A percentile compares a stretch with the other conserved stretches of the same genome.
Evolutionary conservation across 2,113 vertebrate species (phyloP).

Genomic region (Pyxicephalus adspersus): DNA sequence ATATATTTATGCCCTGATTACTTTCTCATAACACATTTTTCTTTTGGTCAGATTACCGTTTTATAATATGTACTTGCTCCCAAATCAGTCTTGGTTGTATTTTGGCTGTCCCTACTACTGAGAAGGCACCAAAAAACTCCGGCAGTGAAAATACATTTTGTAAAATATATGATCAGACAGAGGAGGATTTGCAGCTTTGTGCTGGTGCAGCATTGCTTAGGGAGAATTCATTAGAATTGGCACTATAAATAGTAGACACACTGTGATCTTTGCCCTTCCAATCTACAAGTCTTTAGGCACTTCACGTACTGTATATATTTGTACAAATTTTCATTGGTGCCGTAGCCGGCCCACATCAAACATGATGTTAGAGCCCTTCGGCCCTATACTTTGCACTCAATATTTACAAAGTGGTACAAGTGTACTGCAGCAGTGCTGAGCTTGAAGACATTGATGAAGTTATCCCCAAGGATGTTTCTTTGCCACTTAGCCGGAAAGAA

Average conservation of each 20-base stretch:
- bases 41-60: too few relatives aligned
- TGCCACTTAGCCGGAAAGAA: constrained; percentile 53
- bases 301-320: constrained; percentile 48
- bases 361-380: constrained; percentile 47
- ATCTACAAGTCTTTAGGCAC: constrained; percentile 38
- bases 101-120: not conserved
- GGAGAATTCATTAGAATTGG: constrained; percentile 15
- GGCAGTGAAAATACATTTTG: not conserved
- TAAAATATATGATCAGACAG: not conserved
- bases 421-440: constrained; percentile 12
- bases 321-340: constrained; percentile 40
- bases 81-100: too few relatives aligned
- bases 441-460: constrained; percentile 33
- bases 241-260: constrained; percentile 18
- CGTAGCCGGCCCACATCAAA: constrained; percentile 47
- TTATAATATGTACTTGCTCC: too few relatives aligned
- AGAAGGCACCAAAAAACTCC: not conserved
- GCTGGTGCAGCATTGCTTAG: not conserved
- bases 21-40: too few relatives aligned
- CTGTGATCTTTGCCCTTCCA: constrained; percentile 19
- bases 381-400: constrained; percentile 46
- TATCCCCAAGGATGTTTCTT: constrained; percentile 47
- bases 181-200: not conserved
- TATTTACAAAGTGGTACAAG: constrained; percentile 53
- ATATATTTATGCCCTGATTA: too few relatives aligned